phyloP scores from a whole-genome alignment of 2,888 invertebrate species.

The Pediacus dermestoides region DNA sequence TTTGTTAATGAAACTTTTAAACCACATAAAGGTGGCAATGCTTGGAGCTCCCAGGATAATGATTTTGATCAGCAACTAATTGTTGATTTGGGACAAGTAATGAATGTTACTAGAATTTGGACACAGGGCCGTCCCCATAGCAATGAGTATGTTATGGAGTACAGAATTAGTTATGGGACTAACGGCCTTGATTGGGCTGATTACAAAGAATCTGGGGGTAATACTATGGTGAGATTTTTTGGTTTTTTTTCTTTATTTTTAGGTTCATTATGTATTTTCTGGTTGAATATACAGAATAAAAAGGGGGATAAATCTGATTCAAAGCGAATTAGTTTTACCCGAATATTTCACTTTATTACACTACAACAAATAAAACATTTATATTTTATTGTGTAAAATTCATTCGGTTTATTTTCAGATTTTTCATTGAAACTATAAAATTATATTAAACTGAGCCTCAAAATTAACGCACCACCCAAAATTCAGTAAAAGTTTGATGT shows the following conservation, averaged over 20 bases:
- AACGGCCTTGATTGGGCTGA: slow-evolving; percentile 86
- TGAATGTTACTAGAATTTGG: slow-evolving; percentile 84
- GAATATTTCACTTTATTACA: too few species aligned
- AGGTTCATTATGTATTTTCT: too few species aligned
- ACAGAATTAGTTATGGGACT: slow-evolving; percentile 87
- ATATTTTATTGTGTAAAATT: too few species aligned
- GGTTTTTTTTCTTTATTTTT: slow-evolving; percentile 7
- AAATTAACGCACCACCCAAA: too few species aligned
- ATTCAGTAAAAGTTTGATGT: too few species aligned
- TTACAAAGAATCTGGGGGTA: slow-evolving; percentile 86
- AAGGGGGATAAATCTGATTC: too few species aligned
- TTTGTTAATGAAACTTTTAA: too few species aligned
- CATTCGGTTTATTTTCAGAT: too few species aligned
- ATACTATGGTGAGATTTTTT: slow-evolving; percentile 71
- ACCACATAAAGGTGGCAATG: slow-evolving; percentile 79
- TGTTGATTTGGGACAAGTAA: slow-evolving; percentile 82
- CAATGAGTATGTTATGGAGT: slow-evolving; percentile 90
- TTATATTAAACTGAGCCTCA: too few species aligned
- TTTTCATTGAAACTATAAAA: too few species aligned
- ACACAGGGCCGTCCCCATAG: slow-evolving; percentile 89
- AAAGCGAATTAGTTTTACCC: too few species aligned
- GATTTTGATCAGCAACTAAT: slow-evolving; percentile 91
- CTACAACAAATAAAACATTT: too few species aligned
- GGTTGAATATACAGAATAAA: slow-evolving; percentile 9
- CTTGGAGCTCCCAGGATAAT: slow-evolving; percentile 87